A percentile compares a stretch with the other conserved stretches of the same genome.
These are phyloP conservation scores for Zaprionus ghesquierei DNA, from an alignment of 1,140 invertebrate genomes.

Conservation along the genomic window DNA sequence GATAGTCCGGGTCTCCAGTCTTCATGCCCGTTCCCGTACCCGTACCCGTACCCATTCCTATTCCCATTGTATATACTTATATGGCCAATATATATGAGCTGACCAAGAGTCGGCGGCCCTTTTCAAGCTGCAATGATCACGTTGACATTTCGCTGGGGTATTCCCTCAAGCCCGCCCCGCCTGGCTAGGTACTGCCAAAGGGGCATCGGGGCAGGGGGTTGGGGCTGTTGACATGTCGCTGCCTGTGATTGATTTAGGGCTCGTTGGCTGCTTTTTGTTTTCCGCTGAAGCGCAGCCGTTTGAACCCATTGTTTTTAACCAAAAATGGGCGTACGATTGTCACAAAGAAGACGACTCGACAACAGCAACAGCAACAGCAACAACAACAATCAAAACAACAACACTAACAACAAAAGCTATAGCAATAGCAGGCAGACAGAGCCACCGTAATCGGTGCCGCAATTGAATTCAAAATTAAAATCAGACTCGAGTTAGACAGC, in stretches of 20 bases:
- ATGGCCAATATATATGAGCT: conserved; percentile 62
- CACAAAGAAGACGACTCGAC: conserved; percentile 24
- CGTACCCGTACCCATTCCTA: conserved; percentile 3
- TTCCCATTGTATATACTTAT: conserved; percentile 21
- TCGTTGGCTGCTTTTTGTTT: conserved; percentile 68
- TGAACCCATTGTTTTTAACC: conserved; percentile 78
- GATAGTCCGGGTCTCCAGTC: neutral
- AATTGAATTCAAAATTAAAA: conserved; percentile 18
- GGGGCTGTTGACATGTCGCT: conserved; percentile 70
- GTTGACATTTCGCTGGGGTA: conserved; percentile 63
- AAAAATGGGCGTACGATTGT: conserved; percentile 66
- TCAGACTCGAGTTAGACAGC: conserved; percentile 8
- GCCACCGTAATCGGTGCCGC: neutral
- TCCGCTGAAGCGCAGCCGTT: conserved; percentile 75
- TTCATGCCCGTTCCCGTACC: neutral
- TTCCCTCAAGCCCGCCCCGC: neutral
- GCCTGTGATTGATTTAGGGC: conserved; percentile 74
- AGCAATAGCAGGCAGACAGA: neutral
- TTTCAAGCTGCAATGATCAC: conserved; percentile 74
- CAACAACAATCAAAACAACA: conserved; percentile 6
- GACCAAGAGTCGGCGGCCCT: conserved; percentile 58
- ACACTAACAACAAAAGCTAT: conserved; percentile 12
- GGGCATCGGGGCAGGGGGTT: neutral
- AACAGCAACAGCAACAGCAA: conserved; percentile 13
- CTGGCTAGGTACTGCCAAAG: neutral